phyloP scores from a whole-genome alignment of 2,797 vertebrate species.

The Danionella dracula region DNA sequence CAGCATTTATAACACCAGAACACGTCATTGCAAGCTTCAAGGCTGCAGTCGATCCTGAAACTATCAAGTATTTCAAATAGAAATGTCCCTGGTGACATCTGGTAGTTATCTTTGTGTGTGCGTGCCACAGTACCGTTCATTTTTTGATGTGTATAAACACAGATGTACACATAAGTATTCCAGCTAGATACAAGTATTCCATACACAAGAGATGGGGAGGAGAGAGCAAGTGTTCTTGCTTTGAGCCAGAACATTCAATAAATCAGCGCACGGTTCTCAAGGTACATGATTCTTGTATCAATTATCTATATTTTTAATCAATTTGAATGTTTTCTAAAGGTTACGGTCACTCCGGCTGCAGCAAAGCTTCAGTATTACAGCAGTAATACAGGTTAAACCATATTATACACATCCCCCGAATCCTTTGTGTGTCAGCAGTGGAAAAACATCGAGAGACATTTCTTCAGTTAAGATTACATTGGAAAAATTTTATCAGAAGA shows the following conservation, averaged over 20 bases:
- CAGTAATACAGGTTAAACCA: not conserved
- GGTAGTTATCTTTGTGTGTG: not conserved
- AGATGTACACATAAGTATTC: not conserved
- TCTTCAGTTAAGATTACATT: too few species aligned
- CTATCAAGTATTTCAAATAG: not conserved
- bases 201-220: too few species aligned
- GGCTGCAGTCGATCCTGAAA: not conserved
- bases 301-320: not conserved
- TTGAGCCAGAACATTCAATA: not conserved
- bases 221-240: not conserved
- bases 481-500: too few species aligned
- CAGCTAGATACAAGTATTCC: too few species aligned
- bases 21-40: conserved; percentile 1
- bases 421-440: not conserved
- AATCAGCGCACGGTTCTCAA: not conserved
- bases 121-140: not conserved
- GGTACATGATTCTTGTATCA: not conserved
- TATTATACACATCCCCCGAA: not conserved
- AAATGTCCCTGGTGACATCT: conserved; percentile 3
- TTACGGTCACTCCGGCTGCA: not conserved
- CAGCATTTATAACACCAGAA: not conserved
- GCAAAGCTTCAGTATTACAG: not conserved
- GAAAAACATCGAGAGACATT: not conserved
- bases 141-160: not conserved
- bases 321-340: not conserved